Percentiles rank a stretch among this genome's conserved stretches.
phyloP scores from a whole-genome alignment of 2,113 vertebrate species.

The Zosterops hypoxanthus region DNA sequence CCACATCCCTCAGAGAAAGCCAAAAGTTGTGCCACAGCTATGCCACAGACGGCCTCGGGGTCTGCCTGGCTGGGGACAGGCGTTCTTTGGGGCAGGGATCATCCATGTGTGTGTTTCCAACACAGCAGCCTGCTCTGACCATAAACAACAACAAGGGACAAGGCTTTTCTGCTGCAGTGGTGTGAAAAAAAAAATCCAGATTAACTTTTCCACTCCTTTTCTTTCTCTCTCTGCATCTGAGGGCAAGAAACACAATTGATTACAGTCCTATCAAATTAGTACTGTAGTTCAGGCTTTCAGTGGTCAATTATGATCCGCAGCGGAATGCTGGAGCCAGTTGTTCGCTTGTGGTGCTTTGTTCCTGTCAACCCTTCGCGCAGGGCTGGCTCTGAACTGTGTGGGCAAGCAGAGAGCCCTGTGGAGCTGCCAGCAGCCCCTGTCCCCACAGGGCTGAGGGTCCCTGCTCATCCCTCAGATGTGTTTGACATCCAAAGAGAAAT shows the following conservation, averaged over 20 bases:
- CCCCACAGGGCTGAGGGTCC: background rate
- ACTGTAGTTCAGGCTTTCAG: slow-evolving; percentile 9
- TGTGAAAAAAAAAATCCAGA: background rate
- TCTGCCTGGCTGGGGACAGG: background rate
- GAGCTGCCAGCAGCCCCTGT: background rate
- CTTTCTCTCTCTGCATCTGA: background rate
- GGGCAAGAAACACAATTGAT: slow-evolving; percentile 37
- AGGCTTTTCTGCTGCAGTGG: background rate
- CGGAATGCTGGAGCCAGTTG: background rate
- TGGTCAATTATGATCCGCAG: slow-evolving; percentile 57
- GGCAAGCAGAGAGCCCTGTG: background rate
- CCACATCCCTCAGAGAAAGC: background rate
- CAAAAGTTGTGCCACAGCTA: fast-evolving
- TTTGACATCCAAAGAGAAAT: background rate
- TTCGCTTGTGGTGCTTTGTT: background rate
- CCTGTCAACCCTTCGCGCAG: background rate
- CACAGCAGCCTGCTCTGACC: background rate
- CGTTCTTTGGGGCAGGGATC: background rate
- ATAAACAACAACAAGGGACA: background rate
- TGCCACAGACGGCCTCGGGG: background rate
- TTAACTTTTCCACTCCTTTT: slow-evolving; percentile 16
- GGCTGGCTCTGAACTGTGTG: background rate
- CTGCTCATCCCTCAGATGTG: background rate
- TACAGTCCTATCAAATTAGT: slow-evolving; percentile 53
- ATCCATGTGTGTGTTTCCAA: fast-evolving